These are phyloP conservation scores for Danaus plexippus DNA, from an alignment of 1,140 invertebrate genomes.

Conservation along the genomic window DNA sequence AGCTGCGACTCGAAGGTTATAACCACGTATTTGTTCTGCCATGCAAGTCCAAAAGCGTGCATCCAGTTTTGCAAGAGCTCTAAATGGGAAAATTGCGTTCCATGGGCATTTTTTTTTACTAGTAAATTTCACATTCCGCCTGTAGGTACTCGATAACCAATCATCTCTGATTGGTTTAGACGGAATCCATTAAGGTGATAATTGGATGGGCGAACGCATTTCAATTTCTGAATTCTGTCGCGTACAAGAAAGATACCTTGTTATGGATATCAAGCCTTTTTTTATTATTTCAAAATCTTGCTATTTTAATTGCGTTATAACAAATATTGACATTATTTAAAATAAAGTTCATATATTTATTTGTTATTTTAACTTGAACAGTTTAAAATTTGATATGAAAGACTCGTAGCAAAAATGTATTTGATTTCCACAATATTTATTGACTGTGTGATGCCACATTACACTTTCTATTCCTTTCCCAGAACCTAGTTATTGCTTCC, in stretches of 20 bases:
- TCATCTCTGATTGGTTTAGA: constrained; percentile 9
- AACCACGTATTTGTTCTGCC: constrained; percentile 11
- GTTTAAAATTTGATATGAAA: too few species aligned
- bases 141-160: constrained; percentile 13
- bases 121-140: constrained; percentile 8
- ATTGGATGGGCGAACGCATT: constrained; percentile 4
- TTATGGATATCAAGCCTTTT: too few species aligned
- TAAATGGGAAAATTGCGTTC: constrained; percentile 13
- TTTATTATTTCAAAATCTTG: too few species aligned
- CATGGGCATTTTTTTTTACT: constrained; percentile 9
- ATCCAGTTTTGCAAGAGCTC: background rate
- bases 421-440: too few species aligned
- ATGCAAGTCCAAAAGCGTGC: constrained; percentile 19
- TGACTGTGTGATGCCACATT: background rate
- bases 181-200: constrained; percentile 15
- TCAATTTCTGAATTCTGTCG: too few species aligned
- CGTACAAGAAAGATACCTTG: too few species aligned
- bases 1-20: too few species aligned
- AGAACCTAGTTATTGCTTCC: constrained; percentile 2
- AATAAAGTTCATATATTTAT: too few species aligned
- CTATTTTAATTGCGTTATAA: too few species aligned
- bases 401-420: too few species aligned
- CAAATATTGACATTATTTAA: too few species aligned
- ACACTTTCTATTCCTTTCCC: constrained; percentile 11
- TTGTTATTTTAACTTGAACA: too few species aligned